Percentiles rank a stretch among this genome's conserved stretches.
Conservation (phyloP, 2,797 vertebrate species). For the Periparus ater region DNA sequence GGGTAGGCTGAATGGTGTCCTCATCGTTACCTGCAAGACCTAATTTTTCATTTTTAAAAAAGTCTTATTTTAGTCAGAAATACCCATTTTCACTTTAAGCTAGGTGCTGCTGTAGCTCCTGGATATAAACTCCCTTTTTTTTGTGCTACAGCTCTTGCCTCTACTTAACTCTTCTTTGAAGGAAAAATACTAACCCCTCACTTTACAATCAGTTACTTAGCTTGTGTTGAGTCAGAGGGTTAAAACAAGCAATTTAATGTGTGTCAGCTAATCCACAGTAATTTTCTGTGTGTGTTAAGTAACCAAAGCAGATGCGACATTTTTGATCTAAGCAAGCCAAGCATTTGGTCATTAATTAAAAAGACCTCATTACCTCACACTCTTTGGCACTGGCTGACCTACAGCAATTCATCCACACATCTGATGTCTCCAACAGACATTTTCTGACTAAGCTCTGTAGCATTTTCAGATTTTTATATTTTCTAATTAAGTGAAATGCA, state of each 20-base stretch:
- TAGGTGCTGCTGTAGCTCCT: not conserved
- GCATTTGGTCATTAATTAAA: not conserved
- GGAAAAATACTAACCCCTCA: not conserved
- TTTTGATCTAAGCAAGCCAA: not conserved
- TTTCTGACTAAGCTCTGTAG: not conserved
- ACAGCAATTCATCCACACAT: not conserved
- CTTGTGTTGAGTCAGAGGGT: not conserved
- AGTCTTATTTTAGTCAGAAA: not conserved
- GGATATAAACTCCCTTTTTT: not conserved
- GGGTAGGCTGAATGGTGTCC: not conserved
- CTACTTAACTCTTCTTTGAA: not conserved
- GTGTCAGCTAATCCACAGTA: not conserved
- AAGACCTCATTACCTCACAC: not conserved
- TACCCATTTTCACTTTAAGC: not conserved
- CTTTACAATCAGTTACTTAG: not conserved
- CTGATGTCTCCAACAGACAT: not conserved
- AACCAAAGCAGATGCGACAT: not conserved
- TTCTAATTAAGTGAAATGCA: not conserved
- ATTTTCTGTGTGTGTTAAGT: not conserved
- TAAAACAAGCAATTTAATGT: not conserved
- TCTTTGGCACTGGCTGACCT: not conserved
- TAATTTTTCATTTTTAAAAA: not conserved
- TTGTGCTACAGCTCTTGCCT: not conserved
- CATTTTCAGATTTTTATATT: not conserved
- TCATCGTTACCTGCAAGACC: not conserved